Base-by-base conservation (phyloP, 64 coral and sea anemone genomes). In the Catalaphyllia jardinei region DNA sequence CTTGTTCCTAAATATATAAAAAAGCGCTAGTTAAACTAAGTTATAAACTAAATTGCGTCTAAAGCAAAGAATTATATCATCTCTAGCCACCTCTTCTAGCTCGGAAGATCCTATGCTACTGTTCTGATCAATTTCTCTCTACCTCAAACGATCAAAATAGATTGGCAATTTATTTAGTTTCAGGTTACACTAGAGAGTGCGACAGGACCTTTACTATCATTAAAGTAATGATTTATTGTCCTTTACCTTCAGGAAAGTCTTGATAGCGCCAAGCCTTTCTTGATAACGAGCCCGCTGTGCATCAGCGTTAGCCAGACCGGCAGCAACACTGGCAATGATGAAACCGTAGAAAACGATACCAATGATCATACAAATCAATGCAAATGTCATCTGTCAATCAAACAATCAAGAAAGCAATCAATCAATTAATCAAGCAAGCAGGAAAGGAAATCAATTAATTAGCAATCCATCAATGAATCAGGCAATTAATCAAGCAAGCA, bases 321-420 rank as follows among this genome's bases (percentile, higher is more conserved):
- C 95, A 33, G 95, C 95, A 69, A 96, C 95, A 67, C 91, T 93
- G 39, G 95, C 95, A 31, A 96, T 91, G 60, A 96, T 96, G 71
- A 49, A 96, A 7, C 95, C 95, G 65, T 96, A 93, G 88, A 96
- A 96, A 11, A 96, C 95, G 29, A 96, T 96, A 7, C 95, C 95
- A 52, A 93, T 83, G 52, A 96, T 86, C 95, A 96, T 93, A 15
- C 91, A 96, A 38, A 91, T 13, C 14, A 96, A 31, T 11, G 95
- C 72, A 33, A 88, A 96, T 1, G 71, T 72, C 95, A 96, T 96
- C 95, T 96, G 77, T 35, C 62, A 85, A 85, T 28, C 38, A 85
- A 27, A 27, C 19, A 71, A 46, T 0, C 60, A n/a, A n/a, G n/a
- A n/a, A n/a, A n/a, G n/a, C n/a, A 39, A 52, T 85, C 62, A 85